phyloP scores from a whole-genome alignment of 92 coral and sea anemone species.

The Porites cylindrica region DNA sequence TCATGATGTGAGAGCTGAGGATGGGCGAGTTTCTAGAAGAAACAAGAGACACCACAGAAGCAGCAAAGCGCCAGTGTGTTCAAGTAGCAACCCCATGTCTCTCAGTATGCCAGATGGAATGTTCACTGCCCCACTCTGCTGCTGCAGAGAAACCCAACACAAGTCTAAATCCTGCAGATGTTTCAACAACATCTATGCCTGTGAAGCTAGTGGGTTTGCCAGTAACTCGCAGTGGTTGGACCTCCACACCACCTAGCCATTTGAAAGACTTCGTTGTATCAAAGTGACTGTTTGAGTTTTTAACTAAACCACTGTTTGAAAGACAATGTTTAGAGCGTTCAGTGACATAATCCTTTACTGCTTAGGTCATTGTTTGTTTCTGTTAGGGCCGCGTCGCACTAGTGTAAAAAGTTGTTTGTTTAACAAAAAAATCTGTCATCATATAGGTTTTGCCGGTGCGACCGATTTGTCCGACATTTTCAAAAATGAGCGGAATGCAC shows the following conservation, averaged over 20 bases:
- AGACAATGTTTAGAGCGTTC: background rate
- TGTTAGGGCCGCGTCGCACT: background rate
- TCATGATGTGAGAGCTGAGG: slow-evolving; percentile 49
- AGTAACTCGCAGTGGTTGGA: slow-evolving; percentile 21
- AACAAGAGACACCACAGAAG: slow-evolving; percentile 53
- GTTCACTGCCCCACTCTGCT: background rate
- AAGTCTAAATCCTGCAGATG: too few species aligned
- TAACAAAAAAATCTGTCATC: slow-evolving; percentile 37
- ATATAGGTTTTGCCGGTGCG: slow-evolving; percentile 23
- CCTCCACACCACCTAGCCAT: slow-evolving; percentile 1
- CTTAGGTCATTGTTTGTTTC: too few species aligned
- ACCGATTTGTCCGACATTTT: slow-evolving; percentile 23
- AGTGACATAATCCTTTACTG: background rate
- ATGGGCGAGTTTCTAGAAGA: slow-evolving; percentile 34
- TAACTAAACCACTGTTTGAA: too few species aligned
- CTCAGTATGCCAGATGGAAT: background rate
- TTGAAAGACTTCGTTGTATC: background rate
- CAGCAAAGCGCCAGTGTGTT: background rate
- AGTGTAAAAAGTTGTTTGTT: slow-evolving; percentile 24
- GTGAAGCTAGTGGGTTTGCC: background rate
- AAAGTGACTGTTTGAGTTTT: slow-evolving; percentile 1
- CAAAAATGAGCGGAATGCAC: slow-evolving; percentile 32
- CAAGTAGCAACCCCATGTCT: background rate
- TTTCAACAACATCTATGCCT: too few species aligned
- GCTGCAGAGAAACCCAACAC: background rate